Evolutionary conservation across 2,888 invertebrate species (phyloP).

Genomic region (Epinotia nisella): DNA sequence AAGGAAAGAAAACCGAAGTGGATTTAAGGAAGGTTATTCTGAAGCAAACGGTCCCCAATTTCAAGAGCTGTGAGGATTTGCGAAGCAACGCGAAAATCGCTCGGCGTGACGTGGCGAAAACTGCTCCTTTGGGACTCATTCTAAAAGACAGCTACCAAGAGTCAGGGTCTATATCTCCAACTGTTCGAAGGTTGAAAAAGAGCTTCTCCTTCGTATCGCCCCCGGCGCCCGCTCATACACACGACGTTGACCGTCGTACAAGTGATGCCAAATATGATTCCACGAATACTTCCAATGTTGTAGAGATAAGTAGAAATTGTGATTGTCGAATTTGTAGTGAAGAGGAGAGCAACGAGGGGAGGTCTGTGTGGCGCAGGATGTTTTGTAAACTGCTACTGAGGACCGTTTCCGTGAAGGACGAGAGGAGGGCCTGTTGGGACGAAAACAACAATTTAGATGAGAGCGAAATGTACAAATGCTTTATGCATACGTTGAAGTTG

Average conservation of each 20-base stretch:
- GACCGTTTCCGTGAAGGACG: conserved; percentile 61
- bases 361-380: conserved; percentile 62
- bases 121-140: conserved; percentile 44
- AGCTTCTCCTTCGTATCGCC: conserved; percentile 50
- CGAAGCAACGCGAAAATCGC: conserved; percentile 38
- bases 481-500: conserved; percentile 74
- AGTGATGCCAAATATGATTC: conserved; percentile 62
- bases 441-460: conserved; percentile 72
- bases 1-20: conserved; percentile 57
- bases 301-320: conserved; percentile 68
- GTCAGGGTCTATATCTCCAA: conserved; percentile 48
- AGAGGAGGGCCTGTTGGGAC: conserved; percentile 69
- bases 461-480: conserved; percentile 72
- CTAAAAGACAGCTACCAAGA: conserved; percentile 51
- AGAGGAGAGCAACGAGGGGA: conserved; percentile 54
- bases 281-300: conserved; percentile 64
- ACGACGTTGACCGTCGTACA: conserved; percentile 50
- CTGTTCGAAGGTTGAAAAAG: conserved; percentile 54
- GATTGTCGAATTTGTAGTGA: conserved; percentile 77
- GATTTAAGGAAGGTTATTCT: conserved; percentile 68
- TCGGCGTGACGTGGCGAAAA: conserved; percentile 44
- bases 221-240: conserved; percentile 52
- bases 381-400: conserved; percentile 67
- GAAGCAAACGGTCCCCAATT: conserved; percentile 59
- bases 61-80: conserved; percentile 67